Percentiles rank a stretch among this genome's conserved stretches.
phyloP scores from a whole-genome alignment of 2,797 vertebrate genomes.

The Mastacembelus armatus region DNA sequence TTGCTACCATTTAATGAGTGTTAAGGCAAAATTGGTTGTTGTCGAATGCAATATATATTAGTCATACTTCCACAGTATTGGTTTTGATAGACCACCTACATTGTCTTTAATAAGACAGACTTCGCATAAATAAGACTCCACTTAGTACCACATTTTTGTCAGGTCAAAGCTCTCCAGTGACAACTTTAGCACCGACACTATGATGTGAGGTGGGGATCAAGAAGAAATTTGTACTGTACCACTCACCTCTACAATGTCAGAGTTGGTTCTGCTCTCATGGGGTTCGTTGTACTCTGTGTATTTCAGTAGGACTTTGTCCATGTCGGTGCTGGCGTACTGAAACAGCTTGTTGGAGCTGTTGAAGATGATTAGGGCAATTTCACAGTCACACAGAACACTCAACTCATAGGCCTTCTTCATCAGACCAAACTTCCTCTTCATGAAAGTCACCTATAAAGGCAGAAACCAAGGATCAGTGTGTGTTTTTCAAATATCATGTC shows the following conservation, averaged over 20 bases:
- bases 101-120: neutral
- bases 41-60: neutral
- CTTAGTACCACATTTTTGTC: neutral
- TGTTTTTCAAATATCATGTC: neutral
- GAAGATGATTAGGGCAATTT: slow-evolving; percentile 95
- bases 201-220: neutral
- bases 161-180: neutral
- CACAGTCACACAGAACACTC: slow-evolving; percentile 93
- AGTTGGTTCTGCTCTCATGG: slow-evolving; percentile 79
- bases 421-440: slow-evolving; percentile 96
- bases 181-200: neutral
- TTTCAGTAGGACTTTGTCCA: slow-evolving; percentile 94
- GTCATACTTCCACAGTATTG: neutral
- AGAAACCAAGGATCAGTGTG: neutral
- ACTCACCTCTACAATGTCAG: slow-evolving; percentile 77
- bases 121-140: neutral
- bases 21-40: slow-evolving; percentile 14
- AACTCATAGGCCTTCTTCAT: slow-evolving; percentile 96
- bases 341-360: slow-evolving; percentile 96
- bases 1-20: neutral
- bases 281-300: slow-evolving; percentile 84
- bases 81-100: neutral
- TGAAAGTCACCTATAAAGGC: slow-evolving; percentile 92
- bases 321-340: slow-evolving; percentile 94
- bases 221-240: neutral